phyloP scores from a whole-genome alignment of 2,113 vertebrate genomes.

The Polypterus senegalus region DNA sequence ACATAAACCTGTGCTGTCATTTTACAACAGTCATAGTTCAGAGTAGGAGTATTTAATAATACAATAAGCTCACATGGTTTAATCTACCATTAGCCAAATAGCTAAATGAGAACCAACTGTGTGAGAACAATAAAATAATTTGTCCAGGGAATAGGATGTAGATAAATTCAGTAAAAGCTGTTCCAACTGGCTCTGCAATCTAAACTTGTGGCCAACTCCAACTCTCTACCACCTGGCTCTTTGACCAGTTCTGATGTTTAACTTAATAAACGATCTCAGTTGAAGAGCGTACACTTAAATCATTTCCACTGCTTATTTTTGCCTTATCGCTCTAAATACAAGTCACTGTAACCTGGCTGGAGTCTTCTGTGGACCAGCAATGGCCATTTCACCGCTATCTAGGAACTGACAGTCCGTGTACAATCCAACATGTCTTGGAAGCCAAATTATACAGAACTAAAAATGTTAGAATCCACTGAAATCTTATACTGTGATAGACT shows the following conservation, averaged over 20 bases:
- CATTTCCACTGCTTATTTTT: slow-evolving; percentile 21
- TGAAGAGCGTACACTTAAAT: slow-evolving; percentile 28
- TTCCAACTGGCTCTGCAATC: slow-evolving; percentile 44
- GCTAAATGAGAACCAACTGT: slow-evolving; percentile 57
- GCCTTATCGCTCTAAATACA: too few species aligned
- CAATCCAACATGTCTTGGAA: too few species aligned
- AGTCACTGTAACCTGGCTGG: too few species aligned
- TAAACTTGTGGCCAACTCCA: slow-evolving; percentile 31
- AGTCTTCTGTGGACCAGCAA: too few species aligned
- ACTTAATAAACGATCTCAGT: slow-evolving; percentile 34
- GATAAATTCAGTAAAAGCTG: slow-evolving; percentile 53
- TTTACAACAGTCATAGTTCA: slow-evolving; percentile 25
- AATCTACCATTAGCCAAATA: slow-evolving; percentile 40
- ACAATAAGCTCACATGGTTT: slow-evolving; percentile 33
- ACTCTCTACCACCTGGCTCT: slow-evolving; percentile 41
- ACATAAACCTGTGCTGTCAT: slow-evolving; percentile 25
- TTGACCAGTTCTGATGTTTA: slow-evolving; percentile 24
- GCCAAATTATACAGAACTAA: too few species aligned
- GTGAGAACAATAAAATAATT: slow-evolving; percentile 55
- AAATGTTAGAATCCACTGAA: too few species aligned
- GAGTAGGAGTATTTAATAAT: slow-evolving; percentile 21
- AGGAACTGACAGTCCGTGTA: too few species aligned
- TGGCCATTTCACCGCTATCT: too few species aligned
- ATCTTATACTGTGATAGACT: too few species aligned
- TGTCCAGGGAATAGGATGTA: slow-evolving; percentile 52